Evolutionary conservation across 92 coral and sea anemone genomes (phyloP).

Genomic region (Galaxea fascicularis): DNA sequence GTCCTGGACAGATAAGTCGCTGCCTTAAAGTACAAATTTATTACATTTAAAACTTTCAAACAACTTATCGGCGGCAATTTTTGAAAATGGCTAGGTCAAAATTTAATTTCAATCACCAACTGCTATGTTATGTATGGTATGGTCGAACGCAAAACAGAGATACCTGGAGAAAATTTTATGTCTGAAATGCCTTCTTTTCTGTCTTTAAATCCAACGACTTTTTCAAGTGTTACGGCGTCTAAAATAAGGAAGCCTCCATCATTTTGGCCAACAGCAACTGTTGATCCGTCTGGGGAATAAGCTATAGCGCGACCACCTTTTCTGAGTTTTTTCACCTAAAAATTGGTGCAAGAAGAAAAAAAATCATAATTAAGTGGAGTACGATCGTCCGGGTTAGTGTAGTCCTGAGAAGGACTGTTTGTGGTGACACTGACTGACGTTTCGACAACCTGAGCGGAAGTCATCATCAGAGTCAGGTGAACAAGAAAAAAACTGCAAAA

Average conservation of each 20-base stretch:
- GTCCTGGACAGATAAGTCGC: too few relatives aligned
- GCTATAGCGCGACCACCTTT: conserved; percentile 95
- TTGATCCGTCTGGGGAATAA: conserved; percentile 91
- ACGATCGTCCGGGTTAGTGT: too few relatives aligned
- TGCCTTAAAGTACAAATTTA: too few relatives aligned
- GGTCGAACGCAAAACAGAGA: background rate
- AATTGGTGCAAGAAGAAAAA: background rate
- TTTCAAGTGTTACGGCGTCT: conserved; percentile 84
- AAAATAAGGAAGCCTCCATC: conserved; percentile 93
- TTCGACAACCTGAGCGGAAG: too few relatives aligned
- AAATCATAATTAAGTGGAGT: too few relatives aligned
- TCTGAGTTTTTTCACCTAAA: conserved; percentile 82
- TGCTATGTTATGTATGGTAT: too few relatives aligned
- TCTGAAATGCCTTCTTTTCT: conserved; percentile 95
- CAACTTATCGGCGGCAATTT: too few relatives aligned
- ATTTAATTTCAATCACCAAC: background rate
- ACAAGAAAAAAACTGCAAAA: background rate
- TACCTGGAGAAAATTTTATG: conserved; percentile 97
- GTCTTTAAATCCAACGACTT: conserved; percentile 90
- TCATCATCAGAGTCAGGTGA: too few relatives aligned
- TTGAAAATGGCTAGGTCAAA: background rate
- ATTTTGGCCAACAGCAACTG: conserved; percentile 97
- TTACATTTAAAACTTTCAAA: too few relatives aligned
- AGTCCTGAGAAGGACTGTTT: too few relatives aligned
- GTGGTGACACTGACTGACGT: too few relatives aligned